Percentiles rank a stretch among this genome's conserved stretches.
Conservation (phyloP, 1,140 invertebrate species). For the Drosophila jambulina region DNA sequence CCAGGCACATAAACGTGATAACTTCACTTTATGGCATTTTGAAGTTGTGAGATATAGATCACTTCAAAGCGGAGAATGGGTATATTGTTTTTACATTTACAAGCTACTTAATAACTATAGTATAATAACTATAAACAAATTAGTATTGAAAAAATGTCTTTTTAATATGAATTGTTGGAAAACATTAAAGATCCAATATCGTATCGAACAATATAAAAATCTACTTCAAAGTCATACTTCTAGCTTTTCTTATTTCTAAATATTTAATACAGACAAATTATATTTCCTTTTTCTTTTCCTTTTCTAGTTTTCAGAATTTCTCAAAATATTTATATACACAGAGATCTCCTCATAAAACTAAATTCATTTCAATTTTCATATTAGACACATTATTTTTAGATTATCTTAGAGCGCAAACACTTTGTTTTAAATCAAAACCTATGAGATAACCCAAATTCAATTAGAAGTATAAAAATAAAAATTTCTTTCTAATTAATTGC, state of each 20-base stretch:
- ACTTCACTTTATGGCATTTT: conserved; percentile 2
- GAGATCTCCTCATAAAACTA: not conserved
- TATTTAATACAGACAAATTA: too few species aligned
- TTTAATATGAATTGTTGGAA: not conserved
- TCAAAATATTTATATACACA: not conserved
- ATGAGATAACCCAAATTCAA: not conserved
- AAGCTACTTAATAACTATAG: not conserved
- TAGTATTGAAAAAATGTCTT: not conserved
- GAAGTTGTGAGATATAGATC: not conserved
- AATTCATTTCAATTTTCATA: not conserved
- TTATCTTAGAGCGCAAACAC: not conserved
- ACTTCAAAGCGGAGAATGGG: not conserved
- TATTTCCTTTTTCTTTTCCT: too few species aligned
- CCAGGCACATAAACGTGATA: conserved; percentile 14
- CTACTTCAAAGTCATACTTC: not conserved
- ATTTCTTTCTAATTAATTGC: not conserved
- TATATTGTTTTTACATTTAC: not conserved
- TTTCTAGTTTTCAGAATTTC: not conserved
- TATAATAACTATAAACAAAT: not conserved
- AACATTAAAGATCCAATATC: not conserved
- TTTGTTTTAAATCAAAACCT: not conserved
- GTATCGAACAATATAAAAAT: fast-evolving
- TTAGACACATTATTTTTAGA: not conserved
- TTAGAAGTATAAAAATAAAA: not conserved
- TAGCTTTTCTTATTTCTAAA: not conserved